Conservation (phyloP, 2,797 vertebrate species). For the Xyrichtys novacula region DNA sequence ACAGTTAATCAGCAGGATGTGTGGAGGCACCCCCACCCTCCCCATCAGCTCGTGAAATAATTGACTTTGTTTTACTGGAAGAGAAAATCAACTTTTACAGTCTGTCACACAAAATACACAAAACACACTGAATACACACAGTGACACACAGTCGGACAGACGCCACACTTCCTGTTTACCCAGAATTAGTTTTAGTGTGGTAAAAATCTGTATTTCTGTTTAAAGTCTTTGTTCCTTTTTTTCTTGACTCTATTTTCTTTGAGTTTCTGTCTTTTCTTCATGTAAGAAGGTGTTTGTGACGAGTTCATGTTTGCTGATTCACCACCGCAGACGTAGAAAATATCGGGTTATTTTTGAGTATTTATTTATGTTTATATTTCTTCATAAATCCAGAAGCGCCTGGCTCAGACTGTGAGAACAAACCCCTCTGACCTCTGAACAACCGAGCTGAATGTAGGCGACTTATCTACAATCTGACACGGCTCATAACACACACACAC, state of each 20-base stretch:
- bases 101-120: too few species aligned
- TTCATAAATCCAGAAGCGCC: neutral
- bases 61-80: conserved; percentile 7
- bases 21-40: conserved; percentile 3
- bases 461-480: neutral
- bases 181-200: too few species aligned
- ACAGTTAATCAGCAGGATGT: conserved; percentile 14
- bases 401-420: neutral
- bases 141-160: too few species aligned
- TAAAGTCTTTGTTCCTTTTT: neutral
- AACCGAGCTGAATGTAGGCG: neutral
- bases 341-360: too few species aligned
- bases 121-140: too few species aligned
- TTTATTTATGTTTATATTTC: neutral
- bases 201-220: neutral
- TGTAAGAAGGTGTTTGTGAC: too few species aligned
- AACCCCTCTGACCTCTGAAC: neutral
- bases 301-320: too few species aligned
- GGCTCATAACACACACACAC: neutral
- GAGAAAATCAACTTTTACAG: too few species aligned
- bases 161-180: too few species aligned
- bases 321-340: neutral
- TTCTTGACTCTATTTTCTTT: neutral
- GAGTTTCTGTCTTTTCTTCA: too few species aligned
- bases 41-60: neutral